Conservation (phyloP, 23 tunicate species). For the Oikopleura vanhoeffeni region DNA sequence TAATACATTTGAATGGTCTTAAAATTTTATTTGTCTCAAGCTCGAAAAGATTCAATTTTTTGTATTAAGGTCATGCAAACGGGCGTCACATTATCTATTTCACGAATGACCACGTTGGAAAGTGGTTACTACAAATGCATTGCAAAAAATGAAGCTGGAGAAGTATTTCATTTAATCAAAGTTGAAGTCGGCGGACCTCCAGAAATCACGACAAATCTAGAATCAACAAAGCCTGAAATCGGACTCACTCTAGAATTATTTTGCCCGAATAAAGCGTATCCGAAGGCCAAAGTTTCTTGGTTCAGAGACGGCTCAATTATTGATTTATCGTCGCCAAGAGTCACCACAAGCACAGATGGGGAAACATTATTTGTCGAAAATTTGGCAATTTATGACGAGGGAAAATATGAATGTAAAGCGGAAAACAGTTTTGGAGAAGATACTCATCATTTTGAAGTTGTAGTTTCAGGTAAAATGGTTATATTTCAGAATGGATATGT, state of each 20-base stretch:
- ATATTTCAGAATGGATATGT: too few species aligned
- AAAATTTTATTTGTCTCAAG: too few species aligned
- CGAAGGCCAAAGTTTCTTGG: not conserved
- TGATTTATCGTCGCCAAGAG: not conserved
- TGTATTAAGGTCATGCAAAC: too few species aligned
- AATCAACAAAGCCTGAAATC: not conserved
- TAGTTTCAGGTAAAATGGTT: not conserved
- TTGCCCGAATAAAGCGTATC: not conserved
- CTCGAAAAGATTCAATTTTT: too few species aligned
- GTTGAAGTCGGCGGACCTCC: not conserved
- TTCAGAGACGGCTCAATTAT: not conserved
- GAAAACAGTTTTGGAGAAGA: not conserved
- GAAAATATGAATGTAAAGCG: not conserved
- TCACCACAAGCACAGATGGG: not conserved
- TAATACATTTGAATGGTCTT: too few species aligned
- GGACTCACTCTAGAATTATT: not conserved
- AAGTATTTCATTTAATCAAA: not conserved
- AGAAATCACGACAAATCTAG: not conserved
- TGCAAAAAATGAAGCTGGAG: conserved; percentile 5
- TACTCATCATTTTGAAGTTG: not conserved
- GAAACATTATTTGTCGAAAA: not conserved
- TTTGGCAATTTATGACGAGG: not conserved
- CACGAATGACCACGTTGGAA: not conserved
- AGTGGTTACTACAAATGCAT: not conserved
- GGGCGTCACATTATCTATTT: too few species aligned